phyloP scores from a whole-genome alignment of 37 sponge, comb jelly and placozoan genomes.

The Tethya wilhelma region DNA sequence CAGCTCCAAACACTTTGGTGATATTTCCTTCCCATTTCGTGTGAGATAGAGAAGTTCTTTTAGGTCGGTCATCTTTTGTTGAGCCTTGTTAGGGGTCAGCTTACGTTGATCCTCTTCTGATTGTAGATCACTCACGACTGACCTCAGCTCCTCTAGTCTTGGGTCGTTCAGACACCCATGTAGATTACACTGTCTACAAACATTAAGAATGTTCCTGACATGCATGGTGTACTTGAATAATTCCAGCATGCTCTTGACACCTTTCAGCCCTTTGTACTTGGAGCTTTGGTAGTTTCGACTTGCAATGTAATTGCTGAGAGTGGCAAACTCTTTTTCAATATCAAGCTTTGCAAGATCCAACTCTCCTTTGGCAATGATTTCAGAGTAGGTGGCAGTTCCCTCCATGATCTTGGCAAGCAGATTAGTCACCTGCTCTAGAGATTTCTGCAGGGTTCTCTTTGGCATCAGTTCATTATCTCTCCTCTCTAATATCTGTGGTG shows the following conservation, averaged over 20 bases:
- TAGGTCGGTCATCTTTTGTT: slow-evolving; percentile 23
- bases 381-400: slow-evolving; percentile 56
- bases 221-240: slow-evolving; percentile 66
- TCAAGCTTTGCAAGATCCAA: slow-evolving; percentile 30
- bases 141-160: slow-evolving; percentile 1
- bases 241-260: slow-evolving; percentile 51
- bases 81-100: slow-evolving; percentile 43
- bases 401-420: slow-evolving; percentile 44
- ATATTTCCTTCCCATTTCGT: too few relatives aligned
- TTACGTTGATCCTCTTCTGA: slow-evolving; percentile 17
- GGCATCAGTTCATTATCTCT: not conserved
- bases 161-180: slow-evolving; percentile 37
- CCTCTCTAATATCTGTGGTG: not conserved
- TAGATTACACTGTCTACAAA: slow-evolving; percentile 61
- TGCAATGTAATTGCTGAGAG: not conserved
- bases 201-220: slow-evolving; percentile 47
- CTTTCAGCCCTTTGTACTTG: slow-evolving; percentile 17
- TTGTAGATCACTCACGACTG: slow-evolving; percentile 3
- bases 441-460: not conserved
- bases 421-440: not conserved
- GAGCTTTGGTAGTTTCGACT: not conserved
- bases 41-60: slow-evolving; percentile 32
- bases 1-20: slow-evolving; percentile 37
- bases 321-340: slow-evolving; percentile 45
- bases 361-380: slow-evolving; percentile 55